A percentile compares a stretch with the other conserved stretches of the same genome.
These are phyloP conservation scores for Junonia oenone DNA, from an alignment of 2,888 invertebrate species.

Conservation along the genomic window DNA sequence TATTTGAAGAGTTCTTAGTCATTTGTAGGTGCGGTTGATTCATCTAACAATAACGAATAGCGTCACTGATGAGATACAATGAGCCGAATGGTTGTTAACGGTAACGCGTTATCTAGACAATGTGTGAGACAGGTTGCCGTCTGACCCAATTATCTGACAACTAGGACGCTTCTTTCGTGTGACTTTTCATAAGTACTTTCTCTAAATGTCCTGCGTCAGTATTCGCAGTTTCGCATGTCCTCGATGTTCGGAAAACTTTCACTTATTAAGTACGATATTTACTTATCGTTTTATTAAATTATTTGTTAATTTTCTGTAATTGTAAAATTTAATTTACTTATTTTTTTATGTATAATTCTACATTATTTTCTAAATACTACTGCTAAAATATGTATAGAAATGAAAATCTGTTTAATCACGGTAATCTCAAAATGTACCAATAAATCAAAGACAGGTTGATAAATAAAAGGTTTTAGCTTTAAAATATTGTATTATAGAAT, in stretches of 20 bases:
- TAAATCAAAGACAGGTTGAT: no score
- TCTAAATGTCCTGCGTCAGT: not conserved
- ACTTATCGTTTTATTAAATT: no score
- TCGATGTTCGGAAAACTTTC: not conserved
- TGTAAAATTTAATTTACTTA: not conserved
- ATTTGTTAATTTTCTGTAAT: not conserved
- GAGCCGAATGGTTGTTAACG: conserved; percentile 71
- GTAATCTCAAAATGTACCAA: no score
- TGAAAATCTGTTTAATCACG: no score
- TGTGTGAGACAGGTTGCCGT: conserved; percentile 75
- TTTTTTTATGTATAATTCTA: no score
- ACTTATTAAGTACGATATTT: not conserved
- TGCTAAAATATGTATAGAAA: no score
- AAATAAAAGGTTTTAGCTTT: no score
- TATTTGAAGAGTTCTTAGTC: no score
- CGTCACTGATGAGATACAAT: conserved; percentile 65
- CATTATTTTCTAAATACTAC: no score
- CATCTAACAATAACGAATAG: conserved; percentile 42
- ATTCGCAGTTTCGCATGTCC: no score
- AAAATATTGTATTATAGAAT: no score
- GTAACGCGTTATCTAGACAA: conserved; percentile 61
- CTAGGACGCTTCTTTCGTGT: conserved; percentile 64
- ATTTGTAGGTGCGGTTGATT: no score
- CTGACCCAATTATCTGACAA: conserved; percentile 73
- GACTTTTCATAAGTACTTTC: conserved; percentile 26